Base-by-base conservation (phyloP, 2,113 vertebrate species). In the Gambusia holbrooki region DNA sequence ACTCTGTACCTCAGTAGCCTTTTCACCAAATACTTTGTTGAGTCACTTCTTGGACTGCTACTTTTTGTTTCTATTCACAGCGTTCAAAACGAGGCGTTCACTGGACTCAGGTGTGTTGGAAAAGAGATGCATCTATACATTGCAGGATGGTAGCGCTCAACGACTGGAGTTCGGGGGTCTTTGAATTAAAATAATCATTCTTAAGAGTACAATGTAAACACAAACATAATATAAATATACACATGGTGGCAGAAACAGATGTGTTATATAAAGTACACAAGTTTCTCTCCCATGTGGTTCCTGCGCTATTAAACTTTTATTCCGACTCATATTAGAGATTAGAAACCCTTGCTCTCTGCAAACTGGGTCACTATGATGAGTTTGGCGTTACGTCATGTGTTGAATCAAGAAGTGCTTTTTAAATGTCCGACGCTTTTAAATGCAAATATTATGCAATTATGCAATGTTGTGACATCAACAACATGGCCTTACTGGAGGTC, bases 331-430 rank as follows among this genome's bases (percentile, higher is more conserved):
- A 79, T 80, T 19, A 71, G 78, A 86, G 84, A 92, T 90, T 88
- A 89, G 69, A 82, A 86, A 85, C 72, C 75, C 79, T 73, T 74
- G 74, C 77, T 74, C 66, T 69, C 65, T 37, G 74, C 71, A 77
- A 90, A 86, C 68, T 92, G 83, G 89, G 84, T 85, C 87, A 87
- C 81, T 81, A 73, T 92, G 87, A 90, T 88, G 86, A 89, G 84
- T 84, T 83, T 0, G 74, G 66, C 72, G 70, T 90, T 88, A 76
- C 80, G 71, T 84, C 81, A 89, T 69, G 62, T 29, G 29, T 74
- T 5, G 61, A 61, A 45, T 58, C 40, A 72, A 73, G 11, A 15
- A 63, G 51, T 4, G 17, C 4, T 32, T 5, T 61, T 33, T 66
- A 62, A 51, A 64, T 72, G 27, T 60, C 17, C n/a, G 45, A 78